phyloP scores from a whole-genome alignment of 2,888 invertebrate species.

The Eudemis profundana region DNA sequence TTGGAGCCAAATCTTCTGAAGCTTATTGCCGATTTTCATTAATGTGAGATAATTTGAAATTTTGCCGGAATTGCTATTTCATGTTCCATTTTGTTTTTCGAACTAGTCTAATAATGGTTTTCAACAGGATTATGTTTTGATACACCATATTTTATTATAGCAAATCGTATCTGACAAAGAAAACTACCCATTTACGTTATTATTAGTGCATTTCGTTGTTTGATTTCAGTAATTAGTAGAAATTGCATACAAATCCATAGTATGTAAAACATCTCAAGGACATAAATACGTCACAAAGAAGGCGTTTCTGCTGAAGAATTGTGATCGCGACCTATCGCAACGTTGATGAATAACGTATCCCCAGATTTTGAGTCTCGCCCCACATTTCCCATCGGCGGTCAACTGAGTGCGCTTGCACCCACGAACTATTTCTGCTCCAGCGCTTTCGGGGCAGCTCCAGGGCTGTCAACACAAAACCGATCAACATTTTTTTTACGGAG shows the following conservation, averaged over 20 bases:
- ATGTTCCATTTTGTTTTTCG: background rate
- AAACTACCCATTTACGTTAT: background rate
- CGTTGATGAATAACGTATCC: constrained; percentile 6
- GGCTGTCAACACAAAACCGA: constrained; percentile 25
- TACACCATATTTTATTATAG: background rate
- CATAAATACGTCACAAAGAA: background rate
- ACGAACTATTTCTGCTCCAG: constrained; percentile 46
- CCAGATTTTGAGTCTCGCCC: constrained; percentile 23
- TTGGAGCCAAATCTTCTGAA: constrained; percentile 3
- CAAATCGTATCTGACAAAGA: background rate
- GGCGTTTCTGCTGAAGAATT: background rate
- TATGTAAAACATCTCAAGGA: background rate
- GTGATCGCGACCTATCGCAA: constrained; percentile 26
- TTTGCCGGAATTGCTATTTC: background rate
- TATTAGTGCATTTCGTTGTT: background rate
- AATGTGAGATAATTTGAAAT: background rate
- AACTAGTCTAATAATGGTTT: no score
- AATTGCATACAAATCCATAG: constrained; percentile 17
- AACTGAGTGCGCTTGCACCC: constrained; percentile 47
- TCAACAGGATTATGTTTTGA: no score
- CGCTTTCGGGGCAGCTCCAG: constrained; percentile 40
- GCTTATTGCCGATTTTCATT: background rate
- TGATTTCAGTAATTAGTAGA: background rate
- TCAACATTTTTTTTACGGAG: background rate
- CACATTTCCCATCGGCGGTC: constrained; percentile 42